A percentile compares a stretch with the other conserved stretches of the same genome.
phyloP scores from a whole-genome alignment of 2,113 vertebrate species.

The Brachyistius frenatus region DNA sequence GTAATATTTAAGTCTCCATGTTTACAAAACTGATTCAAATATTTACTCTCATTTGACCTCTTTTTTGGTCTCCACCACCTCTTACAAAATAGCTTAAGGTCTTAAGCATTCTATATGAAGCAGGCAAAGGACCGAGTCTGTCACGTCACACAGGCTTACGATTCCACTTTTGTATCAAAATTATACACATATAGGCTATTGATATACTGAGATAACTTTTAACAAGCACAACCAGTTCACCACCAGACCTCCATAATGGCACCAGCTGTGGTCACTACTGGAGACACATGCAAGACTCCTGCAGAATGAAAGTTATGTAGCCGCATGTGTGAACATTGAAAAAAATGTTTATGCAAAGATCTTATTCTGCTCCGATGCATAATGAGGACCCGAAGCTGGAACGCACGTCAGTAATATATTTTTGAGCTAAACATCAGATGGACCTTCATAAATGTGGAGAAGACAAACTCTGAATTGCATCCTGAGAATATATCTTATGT shows the following conservation, averaged over 20 bases:
- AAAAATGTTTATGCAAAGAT: conserved; percentile 19
- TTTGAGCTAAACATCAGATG: conserved; percentile 18
- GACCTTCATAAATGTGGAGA: conserved; percentile 6
- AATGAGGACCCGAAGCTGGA: not conserved
- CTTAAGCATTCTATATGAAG: not conserved
- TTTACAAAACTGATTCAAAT: no score
- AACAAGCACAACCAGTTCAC: conserved; percentile 1
- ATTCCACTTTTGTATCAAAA: not conserved
- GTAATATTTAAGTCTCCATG: not conserved
- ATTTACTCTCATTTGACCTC: no score
- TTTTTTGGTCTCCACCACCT: not conserved
- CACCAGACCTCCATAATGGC: conserved; percentile 42
- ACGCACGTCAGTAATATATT: conserved; percentile 1
- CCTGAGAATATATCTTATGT: conserved; percentile 47
- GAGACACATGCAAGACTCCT: conserved; percentile 9
- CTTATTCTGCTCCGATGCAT: conserved; percentile 8
- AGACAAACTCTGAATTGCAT: conserved; percentile 12
- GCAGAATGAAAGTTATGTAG: conserved; percentile 7
- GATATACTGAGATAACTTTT: not conserved
- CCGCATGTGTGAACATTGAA: not conserved
- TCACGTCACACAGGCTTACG: no score
- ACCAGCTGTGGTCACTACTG: conserved; percentile 21
- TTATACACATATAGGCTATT: not conserved
- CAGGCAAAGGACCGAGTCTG: not conserved
- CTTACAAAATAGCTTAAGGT: not conserved